phyloP scores from a whole-genome alignment of 2,113 vertebrate genomes.

The Pseudonaja textilis region DNA sequence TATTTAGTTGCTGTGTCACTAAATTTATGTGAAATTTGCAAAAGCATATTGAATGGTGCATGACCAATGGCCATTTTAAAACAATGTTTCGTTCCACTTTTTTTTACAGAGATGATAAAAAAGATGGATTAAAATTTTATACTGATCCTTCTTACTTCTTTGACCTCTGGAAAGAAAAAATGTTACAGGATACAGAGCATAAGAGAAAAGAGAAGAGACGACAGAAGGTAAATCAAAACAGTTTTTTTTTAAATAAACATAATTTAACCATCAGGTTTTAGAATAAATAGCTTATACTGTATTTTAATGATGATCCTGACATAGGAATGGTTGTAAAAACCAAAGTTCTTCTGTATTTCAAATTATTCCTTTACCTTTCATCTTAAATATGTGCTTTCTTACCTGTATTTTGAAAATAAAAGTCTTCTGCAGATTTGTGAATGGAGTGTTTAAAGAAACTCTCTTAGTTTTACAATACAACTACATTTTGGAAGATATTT shows the following conservation, averaged over 20 bases:
- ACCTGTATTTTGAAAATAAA: neutral
- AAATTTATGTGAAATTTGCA: neutral
- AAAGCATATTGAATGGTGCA: neutral
- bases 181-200: constrained; percentile 98
- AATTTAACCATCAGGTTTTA: neutral
- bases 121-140: constrained; percentile 96
- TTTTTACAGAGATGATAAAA: constrained; percentile 88
- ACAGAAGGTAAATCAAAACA: constrained; percentile 74
- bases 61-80: neutral
- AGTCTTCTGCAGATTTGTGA: neutral
- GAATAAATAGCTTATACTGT: neutral
- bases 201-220: constrained; percentile 92
- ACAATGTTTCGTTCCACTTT: neutral
- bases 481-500: neutral
- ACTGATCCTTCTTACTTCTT: constrained; percentile 99
- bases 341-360: neutral
- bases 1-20: neutral
- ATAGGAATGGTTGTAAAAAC: neutral
- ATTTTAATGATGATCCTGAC: neutral
- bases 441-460: neutral
- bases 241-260: neutral
- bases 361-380: neutral
- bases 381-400: neutral
- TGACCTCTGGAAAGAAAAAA: constrained; percentile 98
- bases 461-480: neutral